Conservation (phyloP, 2,797 vertebrate species). For the Tachyglossus aculeatus region DNA sequence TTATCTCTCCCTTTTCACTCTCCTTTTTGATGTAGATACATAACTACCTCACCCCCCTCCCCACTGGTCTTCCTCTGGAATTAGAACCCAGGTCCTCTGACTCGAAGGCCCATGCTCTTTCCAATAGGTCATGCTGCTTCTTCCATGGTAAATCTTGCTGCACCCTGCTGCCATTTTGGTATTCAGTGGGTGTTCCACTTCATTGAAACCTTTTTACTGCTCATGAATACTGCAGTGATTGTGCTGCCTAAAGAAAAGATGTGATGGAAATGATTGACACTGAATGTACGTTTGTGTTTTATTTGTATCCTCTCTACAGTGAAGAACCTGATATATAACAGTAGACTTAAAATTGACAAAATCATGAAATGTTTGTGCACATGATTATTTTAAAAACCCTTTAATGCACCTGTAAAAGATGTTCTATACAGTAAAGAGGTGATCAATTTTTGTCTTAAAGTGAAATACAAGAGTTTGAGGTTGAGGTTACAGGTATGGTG, state of each 20-base stretch:
- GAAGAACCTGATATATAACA: slow-evolving; percentile 16
- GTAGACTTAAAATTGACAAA: slow-evolving; percentile 40
- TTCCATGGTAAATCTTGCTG: slow-evolving; percentile 29
- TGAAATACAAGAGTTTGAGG: slow-evolving; percentile 34
- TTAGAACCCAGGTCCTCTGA: no score
- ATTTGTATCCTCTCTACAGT: slow-evolving; percentile 40
- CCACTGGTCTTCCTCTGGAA: no score
- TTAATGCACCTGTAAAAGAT: slow-evolving; percentile 49
- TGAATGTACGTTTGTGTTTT: slow-evolving; percentile 1
- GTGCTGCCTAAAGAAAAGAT: slow-evolving; percentile 12
- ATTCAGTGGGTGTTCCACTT: slow-evolving; percentile 19
- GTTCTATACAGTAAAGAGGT: slow-evolving; percentile 38
- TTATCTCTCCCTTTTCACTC: no score
- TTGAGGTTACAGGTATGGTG: slow-evolving; percentile 30
- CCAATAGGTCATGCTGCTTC: no score
- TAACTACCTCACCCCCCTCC: no score
- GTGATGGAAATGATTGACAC: slow-evolving; percentile 29
- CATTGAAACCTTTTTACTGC: neutral
- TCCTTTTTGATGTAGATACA: no score
- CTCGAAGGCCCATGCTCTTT: no score
- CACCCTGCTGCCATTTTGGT: slow-evolving; percentile 31
- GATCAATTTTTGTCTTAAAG: slow-evolving; percentile 51
- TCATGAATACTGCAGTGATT: slow-evolving; percentile 28
- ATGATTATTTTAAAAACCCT: slow-evolving; percentile 63
- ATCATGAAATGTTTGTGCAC: slow-evolving; percentile 32